Evolutionary conservation across 2,113 vertebrate species (phyloP).

Genomic region (Corydoras sp.): DNA sequence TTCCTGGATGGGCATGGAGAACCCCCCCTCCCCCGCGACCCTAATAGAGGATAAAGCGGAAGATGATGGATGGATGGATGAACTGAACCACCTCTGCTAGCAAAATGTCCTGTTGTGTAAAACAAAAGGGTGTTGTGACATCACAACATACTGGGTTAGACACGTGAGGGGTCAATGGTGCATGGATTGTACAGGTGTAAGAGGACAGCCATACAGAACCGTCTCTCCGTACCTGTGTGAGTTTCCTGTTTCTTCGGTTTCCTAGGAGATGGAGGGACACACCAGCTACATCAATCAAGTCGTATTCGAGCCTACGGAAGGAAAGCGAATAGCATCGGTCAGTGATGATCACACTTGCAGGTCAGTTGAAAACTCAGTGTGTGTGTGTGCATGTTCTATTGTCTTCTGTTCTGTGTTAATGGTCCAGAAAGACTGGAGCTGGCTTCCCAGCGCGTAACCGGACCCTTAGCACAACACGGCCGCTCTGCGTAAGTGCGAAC

Average conservation of each 20-base stretch:
- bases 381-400: constrained; percentile 43
- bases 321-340: constrained; percentile 90
- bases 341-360: constrained; percentile 98
- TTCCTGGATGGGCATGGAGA: no score
- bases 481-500: constrained; percentile 54
- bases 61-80: no score
- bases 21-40: no score
- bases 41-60: no score
- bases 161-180: no score
- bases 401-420: constrained; percentile 70
- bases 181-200: no score
- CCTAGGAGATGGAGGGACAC: constrained; percentile 85
- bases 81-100: no score
- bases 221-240: constrained; percentile 30
- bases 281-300: constrained; percentile 89
- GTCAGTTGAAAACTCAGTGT: constrained; percentile 60
- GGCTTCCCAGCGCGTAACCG: constrained; percentile 65
- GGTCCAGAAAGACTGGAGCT: constrained; percentile 67
- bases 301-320: constrained; percentile 86
- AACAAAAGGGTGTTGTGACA: no score
- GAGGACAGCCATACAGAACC: no score
- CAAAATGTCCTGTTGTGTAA: no score
- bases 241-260: constrained; percentile 42
- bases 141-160: no score
- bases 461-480: constrained; percentile 67